These are phyloP conservation scores for Pseudachorutes palmiensis DNA, from an alignment of 1,140 invertebrate genomes.

Conservation along the genomic window DNA sequence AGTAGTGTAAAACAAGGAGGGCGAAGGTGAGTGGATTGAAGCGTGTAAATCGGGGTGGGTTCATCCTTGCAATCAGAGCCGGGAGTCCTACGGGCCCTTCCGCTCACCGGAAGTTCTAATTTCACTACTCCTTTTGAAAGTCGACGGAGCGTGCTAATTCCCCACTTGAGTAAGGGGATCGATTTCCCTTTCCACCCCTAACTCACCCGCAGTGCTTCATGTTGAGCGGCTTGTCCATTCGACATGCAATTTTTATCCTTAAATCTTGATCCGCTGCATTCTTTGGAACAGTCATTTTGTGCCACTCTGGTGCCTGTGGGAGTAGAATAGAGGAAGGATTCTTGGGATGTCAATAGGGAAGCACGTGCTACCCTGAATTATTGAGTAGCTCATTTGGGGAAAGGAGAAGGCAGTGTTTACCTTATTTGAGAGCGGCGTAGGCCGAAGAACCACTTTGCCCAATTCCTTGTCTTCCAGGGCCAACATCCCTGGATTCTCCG, in stretches of 20 bases:
- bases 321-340: neutral
- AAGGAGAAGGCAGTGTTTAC: constrained; percentile 43
- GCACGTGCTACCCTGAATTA: too few species aligned
- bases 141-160: too few species aligned
- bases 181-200: too few species aligned
- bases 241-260: constrained; percentile 91
- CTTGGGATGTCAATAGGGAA: too few species aligned
- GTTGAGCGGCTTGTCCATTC: constrained; percentile 97
- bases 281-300: constrained; percentile 91
- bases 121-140: too few species aligned
- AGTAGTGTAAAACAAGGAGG: too few species aligned
- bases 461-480: constrained; percentile 98
- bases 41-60: neutral
- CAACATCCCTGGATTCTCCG: constrained; percentile 93
- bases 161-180: too few species aligned
- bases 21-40: neutral
- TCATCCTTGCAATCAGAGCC: too few species aligned
- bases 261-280: constrained; percentile 91
- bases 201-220: constrained; percentile 94
- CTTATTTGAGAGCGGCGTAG: constrained; percentile 83
- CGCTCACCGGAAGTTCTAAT: too few species aligned
- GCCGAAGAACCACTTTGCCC: constrained; percentile 84
- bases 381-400: neutral
- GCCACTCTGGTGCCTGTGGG: constrained; percentile 82
- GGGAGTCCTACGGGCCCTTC: too few species aligned